Percentiles rank a stretch among this genome's conserved stretches.
These are phyloP conservation scores for Doryteuthis pealeii DNA, from an alignment of 1,140 invertebrate genomes.

Conservation along the genomic window DNA sequence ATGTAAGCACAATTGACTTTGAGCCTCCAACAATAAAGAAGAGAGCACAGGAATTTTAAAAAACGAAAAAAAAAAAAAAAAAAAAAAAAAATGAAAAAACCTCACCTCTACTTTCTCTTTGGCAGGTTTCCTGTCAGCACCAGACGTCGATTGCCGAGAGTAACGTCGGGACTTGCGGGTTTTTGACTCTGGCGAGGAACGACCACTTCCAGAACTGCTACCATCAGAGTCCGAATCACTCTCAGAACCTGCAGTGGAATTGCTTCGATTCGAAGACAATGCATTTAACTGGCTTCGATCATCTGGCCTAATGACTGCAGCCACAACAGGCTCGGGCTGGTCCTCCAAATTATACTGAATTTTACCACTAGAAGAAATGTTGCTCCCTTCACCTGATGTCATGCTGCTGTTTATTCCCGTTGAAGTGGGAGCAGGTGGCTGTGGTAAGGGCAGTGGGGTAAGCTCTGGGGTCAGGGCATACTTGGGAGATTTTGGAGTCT, in stretches of 20 bases:
- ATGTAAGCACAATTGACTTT: no score
- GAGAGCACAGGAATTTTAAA: no score
- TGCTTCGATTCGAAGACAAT: conserved; percentile 25
- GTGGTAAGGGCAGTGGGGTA: neutral
- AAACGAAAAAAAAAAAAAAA: no score
- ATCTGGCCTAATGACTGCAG: conserved; percentile 24
- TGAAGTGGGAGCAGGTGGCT: conserved; percentile 12
- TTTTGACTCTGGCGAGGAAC: conserved; percentile 10
- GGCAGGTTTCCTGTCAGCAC: conserved; percentile 28
- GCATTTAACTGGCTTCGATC: conserved; percentile 12
- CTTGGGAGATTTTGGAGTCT: neutral
- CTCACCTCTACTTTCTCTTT: conserved; percentile 35
- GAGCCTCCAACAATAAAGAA: no score
- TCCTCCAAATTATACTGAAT: conserved; percentile 36
- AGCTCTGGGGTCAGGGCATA: neutral
- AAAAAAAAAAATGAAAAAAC: neutral
- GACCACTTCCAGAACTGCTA: neutral
- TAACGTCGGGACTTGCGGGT: conserved; percentile 13
- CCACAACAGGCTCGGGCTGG: conserved; percentile 29
- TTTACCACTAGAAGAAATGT: conserved; percentile 23
- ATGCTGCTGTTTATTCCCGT: neutral
- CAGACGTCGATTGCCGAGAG: conserved; percentile 12
- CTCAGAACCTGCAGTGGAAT: conserved; percentile 25
- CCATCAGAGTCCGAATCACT: conserved; percentile 14
- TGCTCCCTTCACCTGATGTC: neutral